A percentile compares a stretch with the other conserved stretches of the same genome.
These are phyloP conservation scores for Tiaroga cobitis DNA, from an alignment of 2,797 vertebrate genomes.

Conservation along the genomic window DNA sequence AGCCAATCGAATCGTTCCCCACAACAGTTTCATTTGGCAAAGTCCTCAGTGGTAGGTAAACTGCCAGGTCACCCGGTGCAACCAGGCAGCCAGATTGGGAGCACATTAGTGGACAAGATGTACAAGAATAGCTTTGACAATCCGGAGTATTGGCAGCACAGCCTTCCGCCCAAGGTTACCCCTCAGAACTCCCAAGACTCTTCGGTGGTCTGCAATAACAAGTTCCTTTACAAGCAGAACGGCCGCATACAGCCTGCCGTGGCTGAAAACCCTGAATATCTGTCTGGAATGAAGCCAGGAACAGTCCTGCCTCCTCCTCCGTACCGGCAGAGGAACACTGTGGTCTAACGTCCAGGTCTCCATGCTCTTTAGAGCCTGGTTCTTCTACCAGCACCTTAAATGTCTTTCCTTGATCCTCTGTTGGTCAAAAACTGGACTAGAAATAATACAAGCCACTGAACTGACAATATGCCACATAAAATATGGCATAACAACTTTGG, in stretches of 20 bases:
- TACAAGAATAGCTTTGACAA: constrained; percentile 97
- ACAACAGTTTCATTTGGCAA: constrained; percentile 69
- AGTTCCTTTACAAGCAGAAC: constrained; percentile 96
- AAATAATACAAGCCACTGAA: constrained; percentile 1
- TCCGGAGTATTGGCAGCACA: constrained; percentile 98
- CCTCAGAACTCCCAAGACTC: constrained; percentile 73
- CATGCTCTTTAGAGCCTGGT: constrained; percentile 44
- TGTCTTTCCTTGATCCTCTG: constrained; percentile 52
- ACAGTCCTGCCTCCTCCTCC: constrained; percentile 92
- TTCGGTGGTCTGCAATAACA: constrained; percentile 89
- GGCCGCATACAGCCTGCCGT: constrained; percentile 89
- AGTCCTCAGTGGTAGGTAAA: constrained; percentile 64
- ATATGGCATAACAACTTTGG: neutral
- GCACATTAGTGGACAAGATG: constrained; percentile 80
- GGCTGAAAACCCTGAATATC: constrained; percentile 95
- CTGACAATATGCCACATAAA: neutral
- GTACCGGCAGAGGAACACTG: constrained; percentile 97
- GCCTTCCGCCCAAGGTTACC: constrained; percentile 87
- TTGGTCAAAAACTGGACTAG: constrained; percentile 48
- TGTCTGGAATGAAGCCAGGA: constrained; percentile 91
- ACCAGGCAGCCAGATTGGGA: constrained; percentile 65
- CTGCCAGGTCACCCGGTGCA: constrained; percentile 71
- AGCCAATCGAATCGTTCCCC: constrained; percentile 53
- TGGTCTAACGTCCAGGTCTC: constrained; percentile 83
- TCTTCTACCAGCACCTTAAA: constrained; percentile 59